A percentile compares a stretch with the other conserved stretches of the same genome.
phyloP scores from a whole-genome alignment of 2,113 vertebrate species.

The Clarias batrachus region DNA sequence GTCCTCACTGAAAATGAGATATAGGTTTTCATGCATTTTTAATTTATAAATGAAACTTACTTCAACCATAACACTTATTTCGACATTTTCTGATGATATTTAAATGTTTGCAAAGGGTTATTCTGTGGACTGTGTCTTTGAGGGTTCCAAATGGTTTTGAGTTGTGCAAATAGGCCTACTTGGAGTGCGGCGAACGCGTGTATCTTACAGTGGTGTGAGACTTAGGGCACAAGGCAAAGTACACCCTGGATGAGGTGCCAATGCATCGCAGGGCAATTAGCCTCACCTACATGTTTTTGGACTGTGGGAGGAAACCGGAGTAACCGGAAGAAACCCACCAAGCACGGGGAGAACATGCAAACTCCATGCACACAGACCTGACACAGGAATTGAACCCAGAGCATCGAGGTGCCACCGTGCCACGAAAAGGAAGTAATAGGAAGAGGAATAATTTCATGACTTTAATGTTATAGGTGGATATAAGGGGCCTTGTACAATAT shows the following conservation, averaged over 20 bases:
- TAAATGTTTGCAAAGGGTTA: background rate
- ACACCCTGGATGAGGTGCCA: too few species aligned
- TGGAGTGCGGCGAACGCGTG: background rate
- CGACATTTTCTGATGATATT: background rate
- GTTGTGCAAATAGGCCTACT: background rate
- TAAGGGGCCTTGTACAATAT: background rate
- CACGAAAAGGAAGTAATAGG: too few species aligned
- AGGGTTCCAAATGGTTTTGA: background rate
- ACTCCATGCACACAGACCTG: too few species aligned
- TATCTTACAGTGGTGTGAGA: background rate
- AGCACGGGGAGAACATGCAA: too few species aligned
- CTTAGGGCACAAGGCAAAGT: too few species aligned
- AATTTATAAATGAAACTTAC: background rate
- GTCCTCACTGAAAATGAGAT: background rate
- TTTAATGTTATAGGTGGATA: background rate
- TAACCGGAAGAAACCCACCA: too few species aligned
- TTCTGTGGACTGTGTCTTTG: background rate
- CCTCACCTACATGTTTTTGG: too few species aligned
- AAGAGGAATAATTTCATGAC: background rate
- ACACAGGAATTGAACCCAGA: too few species aligned
- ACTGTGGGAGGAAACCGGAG: too few species aligned
- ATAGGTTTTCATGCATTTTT: background rate
- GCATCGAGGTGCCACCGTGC: too few species aligned
- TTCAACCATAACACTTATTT: background rate
- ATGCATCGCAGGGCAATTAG: too few species aligned